Conservation (phyloP, 2,888 invertebrate species). For the Agriopis leucophaearia region DNA sequence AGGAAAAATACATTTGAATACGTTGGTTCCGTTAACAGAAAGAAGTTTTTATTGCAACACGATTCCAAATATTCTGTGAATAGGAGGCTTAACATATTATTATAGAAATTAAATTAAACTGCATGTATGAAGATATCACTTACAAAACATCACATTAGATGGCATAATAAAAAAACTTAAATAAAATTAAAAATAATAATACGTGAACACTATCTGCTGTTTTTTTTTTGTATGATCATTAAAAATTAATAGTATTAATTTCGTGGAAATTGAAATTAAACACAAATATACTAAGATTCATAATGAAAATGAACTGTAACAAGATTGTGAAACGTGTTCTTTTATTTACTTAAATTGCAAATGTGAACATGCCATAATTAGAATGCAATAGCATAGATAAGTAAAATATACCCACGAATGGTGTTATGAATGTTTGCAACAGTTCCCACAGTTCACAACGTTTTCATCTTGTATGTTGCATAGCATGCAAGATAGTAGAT, state of each 20-base stretch:
- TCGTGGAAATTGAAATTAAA: no score
- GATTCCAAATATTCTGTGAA: background rate
- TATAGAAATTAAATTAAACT: background rate
- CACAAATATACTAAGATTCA: background rate
- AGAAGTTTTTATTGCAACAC: background rate
- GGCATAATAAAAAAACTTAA: background rate
- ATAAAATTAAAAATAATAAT: background rate
- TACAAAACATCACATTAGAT: background rate
- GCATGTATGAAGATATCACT: background rate
- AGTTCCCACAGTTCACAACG: constrained; percentile 29
- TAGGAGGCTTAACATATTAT: no score
- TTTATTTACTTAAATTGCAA: constrained; percentile 28
- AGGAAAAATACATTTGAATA: constrained; percentile 10
- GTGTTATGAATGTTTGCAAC: constrained; percentile 24
- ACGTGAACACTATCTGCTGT: no score
- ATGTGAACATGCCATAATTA: constrained; percentile 29
- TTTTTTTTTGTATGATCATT: no score
- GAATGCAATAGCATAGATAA: constrained; percentile 32
- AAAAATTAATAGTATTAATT: no score
- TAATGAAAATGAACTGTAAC: no score
- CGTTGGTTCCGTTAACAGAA: background rate
- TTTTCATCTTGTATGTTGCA: constrained; percentile 12
- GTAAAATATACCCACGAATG: constrained; percentile 29
- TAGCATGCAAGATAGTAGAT: background rate
- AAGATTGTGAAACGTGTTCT: constrained; percentile 25